These are phyloP conservation scores for Acronicta alni DNA, from an alignment of 2,888 invertebrate genomes.

Conservation along the genomic window DNA sequence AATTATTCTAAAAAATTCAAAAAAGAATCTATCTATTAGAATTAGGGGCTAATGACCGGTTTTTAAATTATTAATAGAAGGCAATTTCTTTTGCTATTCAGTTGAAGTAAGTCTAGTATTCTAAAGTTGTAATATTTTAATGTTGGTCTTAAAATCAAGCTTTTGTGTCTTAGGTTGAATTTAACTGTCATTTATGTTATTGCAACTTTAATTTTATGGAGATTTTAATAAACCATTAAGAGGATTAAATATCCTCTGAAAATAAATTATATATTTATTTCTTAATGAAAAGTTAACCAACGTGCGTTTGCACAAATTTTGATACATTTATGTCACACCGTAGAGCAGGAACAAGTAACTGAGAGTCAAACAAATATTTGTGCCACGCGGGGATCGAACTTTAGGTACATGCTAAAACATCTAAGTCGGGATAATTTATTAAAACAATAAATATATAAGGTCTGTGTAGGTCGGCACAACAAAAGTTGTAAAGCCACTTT, in stretches of 20 bases:
- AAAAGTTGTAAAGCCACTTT: neutral
- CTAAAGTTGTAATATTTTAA: constrained; percentile 14
- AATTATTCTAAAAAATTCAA: constrained; percentile 4
- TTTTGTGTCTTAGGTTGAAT: constrained; percentile 20
- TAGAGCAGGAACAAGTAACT: too few species aligned
- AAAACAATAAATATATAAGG: too few species aligned
- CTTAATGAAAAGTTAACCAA: too few species aligned
- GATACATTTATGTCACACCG: too few species aligned
- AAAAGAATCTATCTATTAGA: constrained; percentile 10
- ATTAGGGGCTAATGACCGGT: constrained; percentile 12
- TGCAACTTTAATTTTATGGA: neutral
- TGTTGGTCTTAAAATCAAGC: constrained; percentile 12
- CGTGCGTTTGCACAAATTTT: too few species aligned
- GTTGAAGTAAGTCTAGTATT: constrained; percentile 10
- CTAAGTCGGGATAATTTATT: too few species aligned
- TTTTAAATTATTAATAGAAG: constrained; percentile 29
- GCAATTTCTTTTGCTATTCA: constrained; percentile 7
- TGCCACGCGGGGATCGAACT: too few species aligned
- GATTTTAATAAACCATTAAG: neutral
- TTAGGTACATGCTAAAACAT: too few species aligned
- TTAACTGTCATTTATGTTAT: constrained; percentile 8
- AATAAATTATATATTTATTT: neutral
- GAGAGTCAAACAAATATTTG: too few species aligned
- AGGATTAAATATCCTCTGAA: constrained; percentile 4
- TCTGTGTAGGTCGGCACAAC: neutral